Base-by-base conservation (phyloP, 2,797 vertebrate genomes). In the Zenarchopterus dispar region DNA sequence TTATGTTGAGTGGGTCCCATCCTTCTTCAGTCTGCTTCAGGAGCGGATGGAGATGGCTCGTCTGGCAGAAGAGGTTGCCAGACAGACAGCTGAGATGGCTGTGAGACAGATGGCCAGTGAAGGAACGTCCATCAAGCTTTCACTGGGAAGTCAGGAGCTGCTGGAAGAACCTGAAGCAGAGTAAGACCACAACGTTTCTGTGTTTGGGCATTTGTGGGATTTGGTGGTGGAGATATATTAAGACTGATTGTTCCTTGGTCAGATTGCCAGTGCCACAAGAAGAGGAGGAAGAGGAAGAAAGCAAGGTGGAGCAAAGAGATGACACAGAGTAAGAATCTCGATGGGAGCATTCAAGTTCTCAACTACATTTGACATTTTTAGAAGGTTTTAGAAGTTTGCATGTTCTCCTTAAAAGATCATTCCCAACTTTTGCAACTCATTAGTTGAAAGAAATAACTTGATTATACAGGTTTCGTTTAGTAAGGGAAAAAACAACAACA, bases 1-100 rank as follows among this genome's bases (percentile, higher is more conserved):
- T 39, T 13, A 39, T 15, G 16, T 39, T 13, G n/a, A 39, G 13
- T 16, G 36, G 36, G 36, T 22, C 44, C 5, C 28, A 28, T 33
- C 8, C 49, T 13, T 62, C 15, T 45, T 31, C 9, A 94, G 93
- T 19, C 77, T 93, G 61, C 52, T 81, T 22, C 79, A 80, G 82
- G 93, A 93, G 71, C 88, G 92, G 4, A 1, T 80, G 42, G 89
- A 92, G 49, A 89, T 92, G 90, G 52, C 76, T 0, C 88, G 85
- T 1, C 70, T 93, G 84, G 92, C 93, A 1, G 90, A 93, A 28
- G 91, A 93, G 49, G 93, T 94, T 56, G 93, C 93, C 7, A 76
- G 93, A 50, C 83, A 93, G 15, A 87, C 92, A 0, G 93, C 92
- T 6, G 92, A 92, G 83, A 86, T 73, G 75, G 88, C 92, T 1